Evolutionary conservation across 2,113 vertebrate genomes (phyloP), one percentile per base, ranked within the genome.

Genomic region (Blennius ocellaris): DNA sequence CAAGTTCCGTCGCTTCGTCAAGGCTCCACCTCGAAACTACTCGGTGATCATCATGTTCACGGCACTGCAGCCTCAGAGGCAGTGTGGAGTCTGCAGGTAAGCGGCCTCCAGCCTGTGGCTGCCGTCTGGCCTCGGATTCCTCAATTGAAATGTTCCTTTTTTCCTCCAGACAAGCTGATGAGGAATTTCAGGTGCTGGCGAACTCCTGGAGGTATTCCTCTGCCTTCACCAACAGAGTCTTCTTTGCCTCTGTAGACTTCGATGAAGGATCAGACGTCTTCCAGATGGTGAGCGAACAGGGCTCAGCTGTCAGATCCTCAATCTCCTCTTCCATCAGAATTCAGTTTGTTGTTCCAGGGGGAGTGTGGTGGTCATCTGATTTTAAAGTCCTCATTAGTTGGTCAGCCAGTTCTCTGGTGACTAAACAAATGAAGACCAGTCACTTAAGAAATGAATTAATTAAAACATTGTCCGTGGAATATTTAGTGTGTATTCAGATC

Each of bases 201-300:
- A 99, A 99, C 73, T 99, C 98, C 21, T 99, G 98, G 98, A 92
- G 97, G 47, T 99, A 97, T 10, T 99, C 98, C 57, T 98, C 87
- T 54, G 96, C 96, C 5, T 99, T 99, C 78, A 97, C 97, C 73
- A 99, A 98, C 83, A 97, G 85, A 90, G 94, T 99, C 69, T 99
- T 99, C 90, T 99, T 99, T 91, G 97, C 96, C 0, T 94, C 94
- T 64, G 97, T 99, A 0, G 98, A 99, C 88, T 99, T 99, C 78
- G 98, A 99, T 16, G 98, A 99, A 94, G 98, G 98, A 39, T 96
- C 97, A 0, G 97, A 99, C 56, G 96, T 99, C 47, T 99, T 99
- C 90, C 98, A 99, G 78, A 98, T 99, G 97, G 97, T 99, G 94
- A 95, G 86, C 14, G 21, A 30, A 4, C 17, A 21, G 1, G 21